A percentile compares a stretch with the other conserved stretches of the same genome.
phyloP scores from a whole-genome alignment of 2,797 vertebrate species.

The Gobionotothen gibberifrons region DNA sequence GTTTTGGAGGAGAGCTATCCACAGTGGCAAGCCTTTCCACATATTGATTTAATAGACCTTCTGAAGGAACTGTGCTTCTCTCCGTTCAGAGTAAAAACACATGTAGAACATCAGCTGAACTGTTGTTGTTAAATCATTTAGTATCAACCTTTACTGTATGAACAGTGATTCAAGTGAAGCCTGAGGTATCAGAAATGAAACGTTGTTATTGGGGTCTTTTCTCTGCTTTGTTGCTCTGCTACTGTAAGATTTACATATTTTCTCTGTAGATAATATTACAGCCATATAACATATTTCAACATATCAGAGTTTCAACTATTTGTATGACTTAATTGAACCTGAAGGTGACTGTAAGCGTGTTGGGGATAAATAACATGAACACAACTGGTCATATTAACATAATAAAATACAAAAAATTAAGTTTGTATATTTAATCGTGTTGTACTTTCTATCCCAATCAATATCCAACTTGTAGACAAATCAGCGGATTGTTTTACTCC shows the following conservation, averaged over 20 bases:
- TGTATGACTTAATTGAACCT: slow-evolving; percentile 14
- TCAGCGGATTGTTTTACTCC: slow-evolving; percentile 56
- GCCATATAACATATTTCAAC: neutral
- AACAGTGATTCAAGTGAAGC: slow-evolving; percentile 63
- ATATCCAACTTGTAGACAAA: slow-evolving; percentile 53
- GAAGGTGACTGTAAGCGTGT: neutral
- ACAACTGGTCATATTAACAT: neutral
- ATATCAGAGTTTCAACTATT: neutral
- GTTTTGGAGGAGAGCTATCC: slow-evolving; percentile 61
- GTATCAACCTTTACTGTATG: slow-evolving; percentile 57
- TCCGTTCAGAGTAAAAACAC: slow-evolving; percentile 73
- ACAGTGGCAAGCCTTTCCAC: slow-evolving; percentile 58
- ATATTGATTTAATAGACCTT: slow-evolving; percentile 72
- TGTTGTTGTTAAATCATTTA: slow-evolving; percentile 80
- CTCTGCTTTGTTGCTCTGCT: slow-evolving; percentile 19
- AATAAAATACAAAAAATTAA: slow-evolving; percentile 7
- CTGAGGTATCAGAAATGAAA: slow-evolving; percentile 41
- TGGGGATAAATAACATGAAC: neutral
- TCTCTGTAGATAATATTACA: slow-evolving; percentile 2
- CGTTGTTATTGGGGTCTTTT: slow-evolving; percentile 27
- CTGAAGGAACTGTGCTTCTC: slow-evolving; percentile 58
- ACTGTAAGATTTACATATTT: neutral
- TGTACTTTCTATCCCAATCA: slow-evolving; percentile 10
- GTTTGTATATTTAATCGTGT: neutral
- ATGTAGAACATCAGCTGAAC: slow-evolving; percentile 72